Evolutionary conservation across 1,140 invertebrate genomes (phyloP).

Genomic region (Tetramorium parvispinum): DNA sequence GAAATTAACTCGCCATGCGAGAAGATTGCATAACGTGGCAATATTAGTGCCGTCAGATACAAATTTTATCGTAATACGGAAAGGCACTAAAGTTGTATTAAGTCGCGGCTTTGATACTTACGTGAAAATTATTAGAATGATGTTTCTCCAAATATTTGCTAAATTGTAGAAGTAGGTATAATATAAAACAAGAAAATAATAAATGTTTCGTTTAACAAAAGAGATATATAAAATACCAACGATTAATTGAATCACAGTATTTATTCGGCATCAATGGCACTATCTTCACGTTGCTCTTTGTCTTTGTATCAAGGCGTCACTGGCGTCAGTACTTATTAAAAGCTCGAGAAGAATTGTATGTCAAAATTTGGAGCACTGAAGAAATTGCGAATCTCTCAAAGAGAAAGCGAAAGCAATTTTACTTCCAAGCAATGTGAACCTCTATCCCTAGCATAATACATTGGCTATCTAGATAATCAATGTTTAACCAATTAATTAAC

Average conservation of each 20-base stretch:
- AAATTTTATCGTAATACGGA: neutral
- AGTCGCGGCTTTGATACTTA: neutral
- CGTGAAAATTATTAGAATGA: neutral
- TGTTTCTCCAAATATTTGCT: neutral
- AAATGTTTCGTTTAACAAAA: neutral
- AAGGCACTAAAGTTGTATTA: neutral
- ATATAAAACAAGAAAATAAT: neutral
- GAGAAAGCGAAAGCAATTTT: neutral
- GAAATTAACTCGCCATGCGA: constrained; percentile 42
- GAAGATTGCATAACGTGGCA: neutral
- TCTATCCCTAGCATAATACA: too few species aligned
- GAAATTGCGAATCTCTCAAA: neutral
- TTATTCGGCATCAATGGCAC: neutral
- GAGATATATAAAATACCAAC: neutral
- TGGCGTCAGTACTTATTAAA: constrained; percentile 27
- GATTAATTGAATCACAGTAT: neutral
- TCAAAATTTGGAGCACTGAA: constrained; percentile 2
- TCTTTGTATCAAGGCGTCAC: neutral
- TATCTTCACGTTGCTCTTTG: neutral
- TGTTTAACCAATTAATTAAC: neutral
- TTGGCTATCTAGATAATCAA: too few species aligned
- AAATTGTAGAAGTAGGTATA: neutral
- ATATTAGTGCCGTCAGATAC: neutral
- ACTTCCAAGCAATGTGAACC: neutral
- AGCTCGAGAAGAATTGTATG: neutral